These are phyloP conservation scores for Heterotilapia buettikoferi DNA, from an alignment of 2,113 vertebrate species.

Conservation along the genomic window DNA sequence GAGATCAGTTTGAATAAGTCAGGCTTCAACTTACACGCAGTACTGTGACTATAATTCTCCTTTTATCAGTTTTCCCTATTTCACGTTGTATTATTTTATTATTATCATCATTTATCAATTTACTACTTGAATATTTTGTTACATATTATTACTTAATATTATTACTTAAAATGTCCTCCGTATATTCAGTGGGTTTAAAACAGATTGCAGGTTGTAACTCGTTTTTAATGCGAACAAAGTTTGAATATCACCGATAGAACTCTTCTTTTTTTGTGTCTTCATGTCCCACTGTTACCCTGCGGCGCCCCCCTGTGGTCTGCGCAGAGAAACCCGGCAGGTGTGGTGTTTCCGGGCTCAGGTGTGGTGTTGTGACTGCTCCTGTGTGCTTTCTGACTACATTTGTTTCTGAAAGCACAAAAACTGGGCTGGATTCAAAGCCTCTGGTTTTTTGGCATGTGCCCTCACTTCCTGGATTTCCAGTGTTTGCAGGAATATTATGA, in stretches of 20 bases:
- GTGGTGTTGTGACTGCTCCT: no score
- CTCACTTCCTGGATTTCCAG: no score
- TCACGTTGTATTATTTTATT: background rate
- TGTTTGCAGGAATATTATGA: no score
- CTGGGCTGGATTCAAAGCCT: no score
- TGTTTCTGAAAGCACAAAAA: no score
- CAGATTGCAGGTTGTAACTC: background rate
- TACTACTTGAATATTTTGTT: background rate
- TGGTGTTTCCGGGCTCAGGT: no score
- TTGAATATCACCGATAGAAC: background rate
- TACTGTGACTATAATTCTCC: background rate
- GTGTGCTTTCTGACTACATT: no score
- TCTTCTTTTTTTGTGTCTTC: background rate
- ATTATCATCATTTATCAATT: background rate
- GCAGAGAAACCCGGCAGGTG: background rate
- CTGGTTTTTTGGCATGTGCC: no score
- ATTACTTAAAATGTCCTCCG: no score
- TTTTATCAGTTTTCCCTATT: accelerated
- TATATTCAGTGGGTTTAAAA: background rate
- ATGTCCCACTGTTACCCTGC: background rate
- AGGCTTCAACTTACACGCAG: accelerated
- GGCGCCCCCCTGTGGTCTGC: background rate
- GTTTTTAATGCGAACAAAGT: background rate
- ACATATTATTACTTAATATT: background rate
- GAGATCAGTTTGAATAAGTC: background rate